Conservation (phyloP, 1,140 invertebrate genomes). For the Lepidurus couesii region DNA sequence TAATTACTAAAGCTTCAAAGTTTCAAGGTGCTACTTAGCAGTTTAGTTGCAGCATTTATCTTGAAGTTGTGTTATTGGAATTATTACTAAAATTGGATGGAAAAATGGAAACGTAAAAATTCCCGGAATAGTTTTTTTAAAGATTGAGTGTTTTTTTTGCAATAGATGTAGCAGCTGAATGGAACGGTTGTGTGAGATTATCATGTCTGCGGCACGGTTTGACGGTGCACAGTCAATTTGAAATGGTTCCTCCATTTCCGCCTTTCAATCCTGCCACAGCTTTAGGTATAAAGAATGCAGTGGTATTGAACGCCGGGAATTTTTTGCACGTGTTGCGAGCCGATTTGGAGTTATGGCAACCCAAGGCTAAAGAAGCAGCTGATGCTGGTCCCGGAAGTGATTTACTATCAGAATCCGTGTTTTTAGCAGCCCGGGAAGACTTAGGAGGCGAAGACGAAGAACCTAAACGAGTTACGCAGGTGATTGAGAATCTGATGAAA, state of each 20-base stretch:
- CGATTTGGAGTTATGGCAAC: constrained; percentile 45
- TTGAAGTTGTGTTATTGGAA: too few relatives aligned
- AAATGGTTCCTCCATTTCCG: constrained; percentile 61
- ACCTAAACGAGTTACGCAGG: background rate
- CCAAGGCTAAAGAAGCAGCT: background rate
- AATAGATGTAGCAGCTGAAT: constrained; percentile 53
- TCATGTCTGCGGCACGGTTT: constrained; percentile 61
- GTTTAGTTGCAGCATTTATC: too few relatives aligned
- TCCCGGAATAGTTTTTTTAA: constrained; percentile 18
- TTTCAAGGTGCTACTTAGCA: too few relatives aligned
- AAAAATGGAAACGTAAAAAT: background rate
- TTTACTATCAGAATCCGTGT: background rate
- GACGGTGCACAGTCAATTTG: constrained; percentile 62
- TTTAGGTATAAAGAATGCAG: constrained; percentile 57
- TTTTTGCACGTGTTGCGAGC: constrained; percentile 59
- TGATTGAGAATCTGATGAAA: constrained; percentile 16
- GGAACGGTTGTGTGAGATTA: constrained; percentile 53
- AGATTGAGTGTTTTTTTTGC: constrained; percentile 29
- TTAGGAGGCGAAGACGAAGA: background rate
- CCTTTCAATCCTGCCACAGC: constrained; percentile 55
- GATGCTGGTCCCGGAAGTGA: background rate
- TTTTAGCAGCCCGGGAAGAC: background rate
- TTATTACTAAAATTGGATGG: too few relatives aligned
- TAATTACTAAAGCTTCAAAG: too few relatives aligned
- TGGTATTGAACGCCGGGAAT: constrained; percentile 65